A percentile compares a stretch with the other conserved stretches of the same genome.
Conservation (phyloP, 2,797 vertebrate species). For the Rhinophrynus dorsalis region DNA sequence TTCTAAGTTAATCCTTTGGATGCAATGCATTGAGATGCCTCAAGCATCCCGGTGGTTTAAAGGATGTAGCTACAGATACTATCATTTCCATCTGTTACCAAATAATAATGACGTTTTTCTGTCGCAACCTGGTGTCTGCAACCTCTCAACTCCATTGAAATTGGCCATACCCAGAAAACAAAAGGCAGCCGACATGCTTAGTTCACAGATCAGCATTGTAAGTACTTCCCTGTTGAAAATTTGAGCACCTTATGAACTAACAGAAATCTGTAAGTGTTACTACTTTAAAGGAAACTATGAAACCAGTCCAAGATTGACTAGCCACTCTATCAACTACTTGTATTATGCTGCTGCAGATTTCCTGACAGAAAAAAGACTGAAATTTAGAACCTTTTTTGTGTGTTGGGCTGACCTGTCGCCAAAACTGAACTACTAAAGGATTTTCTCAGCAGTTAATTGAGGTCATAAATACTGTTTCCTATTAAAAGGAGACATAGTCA, state of each 20-base stretch:
- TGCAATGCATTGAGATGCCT: no score
- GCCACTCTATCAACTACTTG: constrained; percentile 44
- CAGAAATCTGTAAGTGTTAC: constrained; percentile 47
- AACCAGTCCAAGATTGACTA: constrained; percentile 48
- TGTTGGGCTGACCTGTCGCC: constrained; percentile 43
- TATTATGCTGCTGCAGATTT: constrained; percentile 46
- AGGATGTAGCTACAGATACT: constrained; percentile 49
- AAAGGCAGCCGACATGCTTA: constrained; percentile 54
- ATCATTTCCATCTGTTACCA: constrained; percentile 50
- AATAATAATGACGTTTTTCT: constrained; percentile 61
- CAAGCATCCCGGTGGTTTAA: no score
- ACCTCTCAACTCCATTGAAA: constrained; percentile 62
- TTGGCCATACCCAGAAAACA: constrained; percentile 49
- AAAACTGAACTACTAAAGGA: constrained; percentile 39
- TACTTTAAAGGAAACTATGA: constrained; percentile 52
- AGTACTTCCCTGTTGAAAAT: constrained; percentile 50
- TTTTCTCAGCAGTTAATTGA: constrained; percentile 39
- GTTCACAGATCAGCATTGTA: constrained; percentile 55
- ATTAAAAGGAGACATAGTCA: constrained; percentile 45
- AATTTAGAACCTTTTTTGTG: constrained; percentile 39
- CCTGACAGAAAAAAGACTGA: constrained; percentile 30
- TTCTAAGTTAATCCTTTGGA: no score
- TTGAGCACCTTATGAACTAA: constrained; percentile 53
- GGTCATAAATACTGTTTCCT: constrained; percentile 49
- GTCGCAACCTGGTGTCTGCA: constrained; percentile 53